Evolutionary conservation across 2,797 vertebrate species (phyloP).

Genomic region (Eleutherodactylus coqui): DNA sequence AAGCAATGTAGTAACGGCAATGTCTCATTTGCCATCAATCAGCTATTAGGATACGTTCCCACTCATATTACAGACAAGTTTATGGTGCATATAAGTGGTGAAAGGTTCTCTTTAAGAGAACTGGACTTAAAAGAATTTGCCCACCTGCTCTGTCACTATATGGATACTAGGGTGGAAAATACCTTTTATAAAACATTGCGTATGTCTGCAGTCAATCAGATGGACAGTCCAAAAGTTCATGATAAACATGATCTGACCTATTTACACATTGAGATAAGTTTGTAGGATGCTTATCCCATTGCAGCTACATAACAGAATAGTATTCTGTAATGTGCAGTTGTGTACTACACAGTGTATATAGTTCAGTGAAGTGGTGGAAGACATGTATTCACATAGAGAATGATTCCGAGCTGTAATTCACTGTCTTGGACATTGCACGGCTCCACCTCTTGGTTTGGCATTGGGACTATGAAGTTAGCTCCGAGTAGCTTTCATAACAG

Average conservation of each 20-base stretch:
- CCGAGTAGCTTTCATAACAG: not conserved
- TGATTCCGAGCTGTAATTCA: not conserved
- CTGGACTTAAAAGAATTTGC: no score
- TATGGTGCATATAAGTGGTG: no score
- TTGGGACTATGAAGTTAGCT: not conserved
- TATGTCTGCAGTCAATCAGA: not conserved
- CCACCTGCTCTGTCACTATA: no score
- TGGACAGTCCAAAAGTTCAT: not conserved
- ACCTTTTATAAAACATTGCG: not conserved
- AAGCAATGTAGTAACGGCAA: no score
- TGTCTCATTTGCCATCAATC: no score
- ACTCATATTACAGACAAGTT: no score
- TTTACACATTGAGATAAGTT: not conserved
- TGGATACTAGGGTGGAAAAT: no score
- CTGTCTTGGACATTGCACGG: not conserved
- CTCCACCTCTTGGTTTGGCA: slow-evolving; percentile 13
- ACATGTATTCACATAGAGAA: not conserved
- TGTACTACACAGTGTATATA: not conserved
- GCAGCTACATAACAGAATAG: not conserved
- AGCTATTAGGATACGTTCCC: no score
- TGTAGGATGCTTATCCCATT: not conserved
- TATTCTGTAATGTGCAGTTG: not conserved
- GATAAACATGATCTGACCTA: not conserved
- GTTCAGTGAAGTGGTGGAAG: not conserved
- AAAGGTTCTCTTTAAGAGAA: no score